phyloP scores from a whole-genome alignment of 2,113 vertebrate species.

The Peromyscus maniculatus region DNA sequence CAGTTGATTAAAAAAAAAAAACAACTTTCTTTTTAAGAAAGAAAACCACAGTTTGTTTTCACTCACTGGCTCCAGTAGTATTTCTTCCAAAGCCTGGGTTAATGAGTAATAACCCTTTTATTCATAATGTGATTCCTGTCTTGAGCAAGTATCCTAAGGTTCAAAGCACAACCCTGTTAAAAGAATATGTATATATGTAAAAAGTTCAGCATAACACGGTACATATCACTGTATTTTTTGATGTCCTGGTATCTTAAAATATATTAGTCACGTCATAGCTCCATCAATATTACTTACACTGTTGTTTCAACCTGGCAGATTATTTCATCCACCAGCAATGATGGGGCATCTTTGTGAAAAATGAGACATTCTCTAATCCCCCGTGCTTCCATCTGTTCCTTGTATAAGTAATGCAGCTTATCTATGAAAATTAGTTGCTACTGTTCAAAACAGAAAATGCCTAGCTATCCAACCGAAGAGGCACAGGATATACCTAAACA shows the following conservation, averaged over 20 bases:
- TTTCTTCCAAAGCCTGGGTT: conserved; percentile 10
- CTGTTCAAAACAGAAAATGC: background rate
- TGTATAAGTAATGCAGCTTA: conserved; percentile 44
- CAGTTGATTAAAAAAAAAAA: background rate
- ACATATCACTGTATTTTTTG: conserved; percentile 34
- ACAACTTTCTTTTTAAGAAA: conserved; percentile 33
- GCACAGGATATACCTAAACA: background rate
- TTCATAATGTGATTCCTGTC: background rate
- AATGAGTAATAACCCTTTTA: conserved; percentile 3
- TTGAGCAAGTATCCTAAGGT: background rate
- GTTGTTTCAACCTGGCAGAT: conserved; percentile 65
- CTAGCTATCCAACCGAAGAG: background rate
- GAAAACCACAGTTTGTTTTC: conserved; percentile 35
- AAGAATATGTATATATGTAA: background rate
- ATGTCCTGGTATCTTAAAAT: conserved; percentile 19
- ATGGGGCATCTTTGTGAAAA: conserved; percentile 72
- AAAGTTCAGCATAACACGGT: background rate
- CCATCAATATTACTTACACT: conserved; percentile 40
- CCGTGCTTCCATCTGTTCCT: conserved; percentile 55
- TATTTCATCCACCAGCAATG: conserved; percentile 45
- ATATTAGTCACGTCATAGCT: conserved; percentile 66
- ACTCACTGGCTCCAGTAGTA: conserved; percentile 40
- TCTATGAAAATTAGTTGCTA: conserved; percentile 51
- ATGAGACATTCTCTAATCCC: conserved; percentile 25
- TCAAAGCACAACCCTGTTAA: conserved; percentile 39